Base-by-base conservation (phyloP, 2,888 invertebrate species). In the Empis livida region DNA sequence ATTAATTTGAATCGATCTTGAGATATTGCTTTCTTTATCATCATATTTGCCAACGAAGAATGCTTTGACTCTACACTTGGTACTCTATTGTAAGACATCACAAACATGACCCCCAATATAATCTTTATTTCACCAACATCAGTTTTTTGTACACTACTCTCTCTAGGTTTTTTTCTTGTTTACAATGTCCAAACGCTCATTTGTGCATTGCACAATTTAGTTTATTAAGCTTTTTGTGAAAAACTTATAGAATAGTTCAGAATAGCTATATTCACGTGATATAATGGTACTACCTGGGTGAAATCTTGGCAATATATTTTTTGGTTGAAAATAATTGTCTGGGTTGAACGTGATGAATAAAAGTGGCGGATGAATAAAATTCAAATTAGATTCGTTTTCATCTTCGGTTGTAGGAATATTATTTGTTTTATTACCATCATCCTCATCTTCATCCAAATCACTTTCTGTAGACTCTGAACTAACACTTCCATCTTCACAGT, bases 191-290 rank as follows among this genome's bases (percentile, higher is more conserved):
- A 49, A 40, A 40, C 46, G n/a, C 11, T 47, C 42, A 10, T 47
- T 49, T 27, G 43, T 49, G 23, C 44, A 47, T 31, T 49, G 46
- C 14, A n/a, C n/a, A n/a, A n/a, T n/a, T n/a, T n/a, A n/a, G n/a
- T n/a, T n/a, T n/a, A n/a, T n/a, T n/a, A n/a, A n/a, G n/a, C n/a
- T n/a, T n/a, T n/a, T n/a, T n/a, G n/a, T n/a, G n/a, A n/a, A n/a
- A n/a, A n/a, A n/a, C n/a, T n/a, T n/a, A n/a, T n/a, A n/a, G n/a
- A n/a, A n/a, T n/a, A n/a, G n/a, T n/a, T n/a, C n/a, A n/a, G n/a
- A n/a, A n/a, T n/a, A n/a, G n/a, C n/a, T n/a, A n/a, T n/a, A n/a
- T n/a, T n/a, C n/a, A n/a, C n/a, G n/a, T n/a, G n/a, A n/a, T n/a
- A n/a, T n/a, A n/a, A n/a, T n/a, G n/a, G n/a, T n/a, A n/a, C n/a